Evolutionary conservation across 2,113 vertebrate genomes (phyloP).

Genomic region (Argyrosomus japonicus): DNA sequence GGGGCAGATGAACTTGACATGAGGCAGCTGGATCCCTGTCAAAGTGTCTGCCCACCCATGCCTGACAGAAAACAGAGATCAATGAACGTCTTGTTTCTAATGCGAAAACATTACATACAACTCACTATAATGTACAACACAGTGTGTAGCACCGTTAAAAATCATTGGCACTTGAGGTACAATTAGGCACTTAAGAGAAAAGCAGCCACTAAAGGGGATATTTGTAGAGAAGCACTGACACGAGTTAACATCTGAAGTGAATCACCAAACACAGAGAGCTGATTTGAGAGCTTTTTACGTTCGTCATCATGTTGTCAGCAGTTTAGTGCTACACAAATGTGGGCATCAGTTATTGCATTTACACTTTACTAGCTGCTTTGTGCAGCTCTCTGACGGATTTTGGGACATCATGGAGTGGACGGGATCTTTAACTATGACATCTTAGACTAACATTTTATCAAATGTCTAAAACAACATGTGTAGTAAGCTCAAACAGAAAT

Average conservation of each 20-base stretch:
- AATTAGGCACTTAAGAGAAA: not conserved
- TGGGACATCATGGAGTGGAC: too few relatives aligned
- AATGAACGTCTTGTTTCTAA: slow-evolving; percentile 39
- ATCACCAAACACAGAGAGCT: not conserved
- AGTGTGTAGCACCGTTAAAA: not conserved
- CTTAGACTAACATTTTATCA: too few relatives aligned
- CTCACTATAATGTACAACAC: not conserved
- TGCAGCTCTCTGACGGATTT: too few relatives aligned
- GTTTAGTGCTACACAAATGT: not conserved
- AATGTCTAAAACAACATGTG: too few relatives aligned
- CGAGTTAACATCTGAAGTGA: not conserved
- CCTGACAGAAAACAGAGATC: slow-evolving; percentile 79
- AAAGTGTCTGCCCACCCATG: slow-evolving; percentile 95
- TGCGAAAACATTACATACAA: not conserved
- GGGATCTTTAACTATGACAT: too few relatives aligned
- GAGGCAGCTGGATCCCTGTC: slow-evolving; percentile 90
- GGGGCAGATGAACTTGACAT: slow-evolving; percentile 97
- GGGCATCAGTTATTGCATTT: slow-evolving; percentile 1
- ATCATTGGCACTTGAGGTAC: not conserved
- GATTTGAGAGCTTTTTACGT: slow-evolving; percentile 14
- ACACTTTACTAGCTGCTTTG: not conserved
- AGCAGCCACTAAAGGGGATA: not conserved
- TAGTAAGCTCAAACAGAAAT: too few relatives aligned
- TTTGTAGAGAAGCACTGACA: not conserved
- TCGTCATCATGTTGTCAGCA: not conserved